A percentile compares a stretch with the other conserved stretches of the same genome.
phyloP scores from a whole-genome alignment of 2,797 vertebrate species.

The Moxostoma hubbsi region DNA sequence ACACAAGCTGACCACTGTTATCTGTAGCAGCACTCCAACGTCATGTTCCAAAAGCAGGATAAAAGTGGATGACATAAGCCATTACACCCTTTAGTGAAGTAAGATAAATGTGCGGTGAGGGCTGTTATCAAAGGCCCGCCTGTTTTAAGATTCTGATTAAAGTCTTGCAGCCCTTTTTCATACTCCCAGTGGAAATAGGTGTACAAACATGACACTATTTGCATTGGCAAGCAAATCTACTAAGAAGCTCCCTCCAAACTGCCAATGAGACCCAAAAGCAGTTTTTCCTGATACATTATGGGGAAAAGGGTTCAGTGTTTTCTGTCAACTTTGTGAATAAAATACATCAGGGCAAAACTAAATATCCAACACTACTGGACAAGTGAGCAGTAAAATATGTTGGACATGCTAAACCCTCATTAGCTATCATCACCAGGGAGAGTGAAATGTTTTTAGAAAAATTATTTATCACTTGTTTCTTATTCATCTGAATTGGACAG shows the following conservation, averaged over 20 bases:
- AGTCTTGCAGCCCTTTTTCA: conserved; percentile 54
- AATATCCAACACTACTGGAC: conserved; percentile 19
- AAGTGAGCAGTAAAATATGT: not conserved
- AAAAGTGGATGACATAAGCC: conserved; percentile 77
- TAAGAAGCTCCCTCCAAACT: conserved; percentile 63
- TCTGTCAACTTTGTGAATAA: conserved; percentile 67
- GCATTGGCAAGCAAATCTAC: conserved; percentile 70
- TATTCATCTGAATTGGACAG: too few species aligned
- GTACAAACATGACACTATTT: conserved; percentile 82
- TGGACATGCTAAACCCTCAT: too few species aligned
- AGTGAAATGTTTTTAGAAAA: too few species aligned
- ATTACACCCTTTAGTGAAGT: conserved; percentile 39
- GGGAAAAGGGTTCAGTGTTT: conserved; percentile 67
- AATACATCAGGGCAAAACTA: conserved; percentile 59
- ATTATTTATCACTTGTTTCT: too few species aligned
- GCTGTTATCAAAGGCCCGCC: conserved; percentile 76
- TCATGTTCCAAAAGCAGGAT: conserved; percentile 66
- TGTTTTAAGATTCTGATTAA: conserved; percentile 79
- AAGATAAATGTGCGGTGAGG: conserved; percentile 71
- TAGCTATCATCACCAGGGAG: too few species aligned
- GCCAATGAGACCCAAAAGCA: conserved; percentile 41
- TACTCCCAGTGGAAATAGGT: conserved; percentile 77
- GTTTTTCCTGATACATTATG: conserved; percentile 63
- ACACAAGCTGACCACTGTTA: conserved; percentile 64
- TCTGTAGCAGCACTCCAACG: conserved; percentile 58